Evolutionary conservation across 2,888 invertebrate genomes (phyloP), one percentile per base, ranked within the genome.

Genomic region (Theretra japonica): DNA sequence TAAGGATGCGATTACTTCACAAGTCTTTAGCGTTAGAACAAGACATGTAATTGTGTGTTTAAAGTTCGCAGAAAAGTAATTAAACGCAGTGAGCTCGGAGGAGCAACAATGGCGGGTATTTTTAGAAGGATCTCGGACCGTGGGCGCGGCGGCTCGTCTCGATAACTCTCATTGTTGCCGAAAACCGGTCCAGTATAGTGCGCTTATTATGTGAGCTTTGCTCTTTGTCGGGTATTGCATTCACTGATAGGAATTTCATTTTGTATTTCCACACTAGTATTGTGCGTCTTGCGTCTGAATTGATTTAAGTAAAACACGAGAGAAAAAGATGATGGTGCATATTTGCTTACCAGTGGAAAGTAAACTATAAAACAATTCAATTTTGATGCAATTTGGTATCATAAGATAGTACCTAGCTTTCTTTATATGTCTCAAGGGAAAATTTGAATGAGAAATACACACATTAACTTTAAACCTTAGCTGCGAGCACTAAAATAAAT

Each of bases 71-170:
- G 21, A 65, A 65, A 65, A 65, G 15, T 65, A 48, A 65, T 65
- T 65, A 65, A 65, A 23, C 65, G 15, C 48, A n/a, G 11, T 15
- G 21, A 65, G 48, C 23, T 41, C 15, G 17, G 41, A 41, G 41
- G 65, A 11, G 48, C 48, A 41, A 65, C 65, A 65, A 65, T 48
- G 65, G 65, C 17, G 65, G 11, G 65, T 65, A 65, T 65, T 65
- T 65, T 48, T 65, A 65, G 65, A 11, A 21, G 23, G 48, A 41
- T 48, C 41, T 41, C 65, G 41, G 17, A 5, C 6, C 23, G 48
- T 65, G 65, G 65, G 41, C 5, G 62, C 33, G 48, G 11, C 23
- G 48, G 53, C 19, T n/a, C 23, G 65, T 65, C 62, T 41, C 41
- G 21, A 33, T 21, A n/a, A 23, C 6, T 17, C 41, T 23, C 62